Percentiles rank a stretch among this genome's conserved stretches.
phyloP scores from a whole-genome alignment of 2,888 invertebrate species.

The Polymixis lichenea region DNA sequence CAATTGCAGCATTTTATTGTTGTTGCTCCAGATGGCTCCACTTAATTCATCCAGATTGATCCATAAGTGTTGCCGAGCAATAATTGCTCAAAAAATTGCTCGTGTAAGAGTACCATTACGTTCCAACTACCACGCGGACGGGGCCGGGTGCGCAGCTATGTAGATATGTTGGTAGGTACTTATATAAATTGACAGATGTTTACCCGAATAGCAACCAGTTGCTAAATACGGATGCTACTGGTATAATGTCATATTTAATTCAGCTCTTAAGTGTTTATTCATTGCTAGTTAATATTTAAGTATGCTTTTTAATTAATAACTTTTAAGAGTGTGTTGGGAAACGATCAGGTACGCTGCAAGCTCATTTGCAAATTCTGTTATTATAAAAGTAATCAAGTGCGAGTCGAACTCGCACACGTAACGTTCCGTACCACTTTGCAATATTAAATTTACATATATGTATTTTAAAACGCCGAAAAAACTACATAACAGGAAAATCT shows the following conservation, averaged over 20 bases:
- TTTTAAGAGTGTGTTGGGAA: constrained; percentile 12
- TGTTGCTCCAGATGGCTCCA: no score
- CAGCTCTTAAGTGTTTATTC: constrained; percentile 33
- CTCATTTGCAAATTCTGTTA: constrained; percentile 15
- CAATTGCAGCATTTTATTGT: no score
- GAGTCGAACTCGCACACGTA: background rate
- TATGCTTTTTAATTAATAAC: constrained; percentile 45
- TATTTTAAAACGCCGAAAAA: background rate
- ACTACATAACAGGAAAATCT: background rate
- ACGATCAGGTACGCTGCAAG: background rate
- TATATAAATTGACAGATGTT: constrained; percentile 49
- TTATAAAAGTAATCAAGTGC: background rate
- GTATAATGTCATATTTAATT: constrained; percentile 68
- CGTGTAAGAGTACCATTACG: no score
- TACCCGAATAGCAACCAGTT: constrained; percentile 21
- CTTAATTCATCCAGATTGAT: no score
- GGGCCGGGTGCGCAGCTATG: background rate
- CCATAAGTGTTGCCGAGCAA: no score
- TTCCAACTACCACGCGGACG: no score
- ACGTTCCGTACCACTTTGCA: background rate
- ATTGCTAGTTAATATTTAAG: constrained; percentile 66
- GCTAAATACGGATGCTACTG: constrained; percentile 50
- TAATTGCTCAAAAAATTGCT: no score
- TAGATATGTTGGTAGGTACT: constrained; percentile 9
- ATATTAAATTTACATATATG: background rate